Evolutionary conservation across 30 jellyfish, hydroid and myxozoan genomes (phyloP), one percentile per base, ranked within the genome.

Genomic region (Aurelia sp.): DNA sequence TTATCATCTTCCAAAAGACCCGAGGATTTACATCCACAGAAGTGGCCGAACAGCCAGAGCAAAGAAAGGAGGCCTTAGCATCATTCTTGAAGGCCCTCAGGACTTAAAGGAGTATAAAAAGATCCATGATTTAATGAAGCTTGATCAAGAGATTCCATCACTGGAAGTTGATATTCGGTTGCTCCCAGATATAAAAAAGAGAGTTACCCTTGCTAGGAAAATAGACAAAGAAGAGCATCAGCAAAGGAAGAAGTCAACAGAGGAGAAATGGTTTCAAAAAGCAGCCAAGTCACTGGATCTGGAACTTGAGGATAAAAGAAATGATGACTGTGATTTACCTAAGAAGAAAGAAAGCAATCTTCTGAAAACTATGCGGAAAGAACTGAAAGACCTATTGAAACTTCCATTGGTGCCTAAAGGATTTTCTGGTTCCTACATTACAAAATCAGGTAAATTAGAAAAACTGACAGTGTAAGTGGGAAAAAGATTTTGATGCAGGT

Each of bases 41-140:
- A 89, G 98, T 61, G 99, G 99, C 11, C 81, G 99, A 27, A 94
- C 99, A 11, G 99, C 98, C 8, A 92, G 99, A 13, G 96, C 97
- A 30, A 58, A 63, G 58, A 91, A 85, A 50, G 89, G 20, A 52
- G 99, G 99, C 57, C 71, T 40, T 13, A 89, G 96, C 78, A 63
- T 94, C 19, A 73, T 94, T 19, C 78, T 94, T 7, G 95, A 82
- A 74, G 97, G 97, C 9, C 97, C 99, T 8, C 90, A 61, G 13
- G 99, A 90, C 77, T 78, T 94, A 71, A 78, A 79, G 35, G 94
- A 83, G 55, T 94, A 89, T 82, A 84, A 79, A 69, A 84, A 84
- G 72, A 89, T 94, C 53, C 63, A 71, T n/a, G 70, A 91, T 23
- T 44, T 82, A 11, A 77, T 92, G 93, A 87, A 92, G 85, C 58